Evolutionary conservation across 2,888 invertebrate species (phyloP), one percentile per base, ranked within the genome.

Genomic region (Miltochrista miniata): DNA sequence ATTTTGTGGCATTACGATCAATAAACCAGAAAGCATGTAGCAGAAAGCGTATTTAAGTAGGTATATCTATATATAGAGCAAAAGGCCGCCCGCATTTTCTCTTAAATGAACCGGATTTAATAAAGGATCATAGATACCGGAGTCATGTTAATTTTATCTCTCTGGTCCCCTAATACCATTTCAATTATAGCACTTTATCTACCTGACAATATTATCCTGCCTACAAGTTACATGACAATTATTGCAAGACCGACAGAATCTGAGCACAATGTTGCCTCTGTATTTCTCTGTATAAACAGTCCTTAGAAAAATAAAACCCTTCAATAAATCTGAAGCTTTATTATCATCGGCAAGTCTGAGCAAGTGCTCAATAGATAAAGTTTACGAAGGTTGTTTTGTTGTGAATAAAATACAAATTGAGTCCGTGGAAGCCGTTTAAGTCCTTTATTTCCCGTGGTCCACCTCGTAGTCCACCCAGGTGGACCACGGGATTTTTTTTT

Each of bases 381-480:
- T 51, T 51, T 29, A 33, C n/a, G 13, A 11, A 46, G 31, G 15
- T 29, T 15, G 31, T 43, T 43, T 29, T 15, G 31, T 43, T 43
- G 29, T 39, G 43, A 43, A 47, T 47, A 48, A 45, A 45, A 44
- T 31, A 46, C 44, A 15, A 44, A 36, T 30, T 35, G 33, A 29
- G 33, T 24, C 15, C 34, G 13, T 35, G 42, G 46, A 48, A 51
- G 45, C 37, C 45, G 45, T 46, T 56, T 39, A n/a, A n/a, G n/a
- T n/a, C n/a, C n/a, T n/a, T n/a, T n/a, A n/a, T n/a, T n/a, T n/a
- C n/a, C n/a, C n/a, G n/a, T n/a, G n/a, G n/a, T n/a, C n/a, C n/a
- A n/a, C n/a, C n/a, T n/a, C n/a, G n/a, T n/a, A n/a, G n/a, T n/a
- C n/a, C n/a, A n/a, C n/a, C n/a, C n/a, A n/a, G n/a, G n/a, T n/a